Evolutionary conservation across 2,797 vertebrate species (phyloP), one percentile per base, ranked within the genome.

Genomic region (Malurus leucopterus): DNA sequence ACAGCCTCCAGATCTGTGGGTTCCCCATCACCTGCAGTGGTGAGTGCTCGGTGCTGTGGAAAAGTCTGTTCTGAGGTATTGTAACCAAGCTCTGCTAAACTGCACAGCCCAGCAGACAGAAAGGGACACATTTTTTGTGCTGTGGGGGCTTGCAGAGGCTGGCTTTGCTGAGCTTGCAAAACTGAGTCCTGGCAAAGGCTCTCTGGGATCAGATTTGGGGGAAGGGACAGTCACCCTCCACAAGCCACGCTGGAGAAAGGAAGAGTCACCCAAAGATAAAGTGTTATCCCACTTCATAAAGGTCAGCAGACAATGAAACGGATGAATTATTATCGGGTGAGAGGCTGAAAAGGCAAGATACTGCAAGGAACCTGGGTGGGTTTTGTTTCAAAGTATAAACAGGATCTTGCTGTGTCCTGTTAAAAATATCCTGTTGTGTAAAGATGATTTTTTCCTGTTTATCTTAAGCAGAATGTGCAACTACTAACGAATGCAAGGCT

Each of bases 401-500:
- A 96, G 95, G 95, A 96, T 96, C 88, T 94, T 83, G 75, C 92
- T 83, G 67, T 76, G 88, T 95, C 94, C 85, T 70, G 76, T 93
- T 86, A 68, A 89, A 94, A 83, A 91, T 80, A 93, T 94, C 92
- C 91, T 94, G 92, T 95, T 96, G 93, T 95, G 83, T 93, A 72
- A 94, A 96, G 84, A 92, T 84, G 62, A 51, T 71, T 91, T 94
- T 94, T 96, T 96, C 95, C 93, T 96, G 91, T 96, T 97, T 97
- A 93, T 96, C 69, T 94, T 77, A 95, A 95, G 94, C 96, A 99
- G 98, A 98, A 82, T 98, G 98, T 67, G 99, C 99, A 65, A 99
- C 98, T 6, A 98, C 98, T 58, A 99, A 99, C 4, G 99, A 99
- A 92, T 98, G 98, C 64, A 99, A 98, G 95, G 98, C 99, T 88